These are phyloP conservation scores for Cheiracanthium punctorium DNA, from an alignment of 2,888 invertebrate genomes.

Conservation along the genomic window DNA sequence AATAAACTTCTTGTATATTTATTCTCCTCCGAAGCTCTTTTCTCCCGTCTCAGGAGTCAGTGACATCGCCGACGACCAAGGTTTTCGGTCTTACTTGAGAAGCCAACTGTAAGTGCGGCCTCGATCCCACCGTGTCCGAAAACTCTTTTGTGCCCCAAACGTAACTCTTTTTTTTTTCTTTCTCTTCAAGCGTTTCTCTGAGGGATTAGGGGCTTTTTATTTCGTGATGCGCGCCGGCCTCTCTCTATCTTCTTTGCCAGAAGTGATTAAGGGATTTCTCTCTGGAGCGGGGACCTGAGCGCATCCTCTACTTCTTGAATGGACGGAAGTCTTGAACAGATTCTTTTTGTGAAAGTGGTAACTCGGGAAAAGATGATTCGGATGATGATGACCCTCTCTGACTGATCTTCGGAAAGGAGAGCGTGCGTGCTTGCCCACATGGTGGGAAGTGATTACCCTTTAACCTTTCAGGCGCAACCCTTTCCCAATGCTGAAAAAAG, in stretches of 20 bases:
- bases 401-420: too few relatives aligned
- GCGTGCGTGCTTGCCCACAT: too few relatives aligned
- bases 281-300: neutral
- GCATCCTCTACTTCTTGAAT: neutral
- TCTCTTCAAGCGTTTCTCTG: neutral
- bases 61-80: neutral
- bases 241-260: neutral
- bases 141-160: neutral
- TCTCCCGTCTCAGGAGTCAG: neutral
- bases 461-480: too few relatives aligned
- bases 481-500: too few relatives aligned
- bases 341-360: neutral
- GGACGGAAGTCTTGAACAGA: slow-evolving; percentile 5
- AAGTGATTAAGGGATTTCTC: neutral
- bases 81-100: slow-evolving; percentile 1
- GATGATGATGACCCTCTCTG: too few relatives aligned
- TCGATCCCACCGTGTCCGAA: neutral
- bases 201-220: neutral
- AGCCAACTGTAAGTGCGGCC: neutral
- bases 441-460: too few relatives aligned
- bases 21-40: too few relatives aligned
- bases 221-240: neutral
- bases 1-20: too few relatives aligned
- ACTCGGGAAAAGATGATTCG: too few relatives aligned
- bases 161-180: neutral